Percentiles rank a stretch among this genome's conserved stretches.
phyloP scores from a whole-genome alignment of 2,113 vertebrate genomes.

The Brachypodius melanocephalos region DNA sequence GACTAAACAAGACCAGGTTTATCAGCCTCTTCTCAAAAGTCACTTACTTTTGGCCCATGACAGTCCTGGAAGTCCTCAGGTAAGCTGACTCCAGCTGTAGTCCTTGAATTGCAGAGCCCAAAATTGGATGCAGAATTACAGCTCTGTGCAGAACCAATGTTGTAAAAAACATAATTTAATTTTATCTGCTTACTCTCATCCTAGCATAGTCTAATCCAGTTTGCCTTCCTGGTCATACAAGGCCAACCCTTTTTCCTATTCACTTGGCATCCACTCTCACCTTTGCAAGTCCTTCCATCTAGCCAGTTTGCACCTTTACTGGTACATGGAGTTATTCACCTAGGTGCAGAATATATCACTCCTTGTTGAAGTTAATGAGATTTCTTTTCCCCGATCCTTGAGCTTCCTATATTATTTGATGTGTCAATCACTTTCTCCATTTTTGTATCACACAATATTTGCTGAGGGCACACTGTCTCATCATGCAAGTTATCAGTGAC shows the following conservation, averaged over 20 bases:
- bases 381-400: not conserved
- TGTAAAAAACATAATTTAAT: not conserved
- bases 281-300: not conserved
- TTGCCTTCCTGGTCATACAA: not conserved
- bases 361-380: not conserved
- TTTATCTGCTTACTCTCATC: not conserved
- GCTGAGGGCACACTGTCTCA: not conserved
- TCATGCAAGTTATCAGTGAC: not conserved
- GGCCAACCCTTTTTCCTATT: not conserved
- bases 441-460: not conserved
- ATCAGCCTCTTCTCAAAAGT: not conserved
- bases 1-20: not conserved
- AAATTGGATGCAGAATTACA: not conserved
- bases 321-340: not conserved
- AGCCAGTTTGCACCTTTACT: not conserved
- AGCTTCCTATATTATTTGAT: not conserved
- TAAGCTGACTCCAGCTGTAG: not conserved
- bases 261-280: not conserved
- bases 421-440: not conserved
- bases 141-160: not conserved
- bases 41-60: not conserved
- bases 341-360: not conserved
- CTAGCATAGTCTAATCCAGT: not conserved
- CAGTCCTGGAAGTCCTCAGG: not conserved
- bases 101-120: not conserved